These are phyloP conservation scores for Zelleria hepariella DNA, from an alignment of 2,888 invertebrate genomes.

Conservation along the genomic window DNA sequence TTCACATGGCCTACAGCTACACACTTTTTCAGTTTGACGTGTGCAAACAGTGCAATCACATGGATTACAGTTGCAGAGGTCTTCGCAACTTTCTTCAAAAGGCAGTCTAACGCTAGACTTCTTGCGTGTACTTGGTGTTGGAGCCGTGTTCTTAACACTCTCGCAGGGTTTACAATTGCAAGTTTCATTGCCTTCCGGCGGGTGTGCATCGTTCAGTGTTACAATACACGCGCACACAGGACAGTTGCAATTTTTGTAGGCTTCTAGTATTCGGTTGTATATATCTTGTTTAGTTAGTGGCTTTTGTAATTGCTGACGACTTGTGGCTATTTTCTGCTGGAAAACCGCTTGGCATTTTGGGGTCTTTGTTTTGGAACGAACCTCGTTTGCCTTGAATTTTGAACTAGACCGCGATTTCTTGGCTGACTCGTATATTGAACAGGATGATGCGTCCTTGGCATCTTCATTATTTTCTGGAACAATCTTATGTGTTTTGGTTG, in stretches of 20 bases:
- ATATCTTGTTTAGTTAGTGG: slow-evolving; percentile 26
- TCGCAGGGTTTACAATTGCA: slow-evolving; percentile 16
- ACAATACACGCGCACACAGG: slow-evolving; percentile 49
- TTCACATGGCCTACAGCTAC: slow-evolving; percentile 30
- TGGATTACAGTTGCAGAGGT: slow-evolving; percentile 28
- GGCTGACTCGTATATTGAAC: too few relatives aligned
- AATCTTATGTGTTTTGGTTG: background rate
- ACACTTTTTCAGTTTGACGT: slow-evolving; percentile 10
- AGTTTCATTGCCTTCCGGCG: background rate
- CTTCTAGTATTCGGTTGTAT: slow-evolving; percentile 38
- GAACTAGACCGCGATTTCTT: background rate
- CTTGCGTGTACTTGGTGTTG: background rate
- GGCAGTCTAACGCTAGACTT: background rate
- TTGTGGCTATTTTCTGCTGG: background rate
- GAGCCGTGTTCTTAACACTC: slow-evolving; percentile 10
- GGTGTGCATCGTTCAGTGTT: background rate
- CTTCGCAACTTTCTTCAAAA: slow-evolving; percentile 1
- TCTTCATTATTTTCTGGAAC: background rate
- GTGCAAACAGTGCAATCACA: slow-evolving; percentile 23
- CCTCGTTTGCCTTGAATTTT: background rate
- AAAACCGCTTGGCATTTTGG: background rate
- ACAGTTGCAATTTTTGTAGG: slow-evolving; percentile 49
- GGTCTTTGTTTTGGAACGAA: background rate
- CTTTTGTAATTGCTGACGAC: background rate
- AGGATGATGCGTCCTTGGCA: background rate